A percentile compares a stretch with the other conserved stretches of the same genome.
Conservation (phyloP, 2,888 invertebrate genomes). For the Ligdia adustata region DNA sequence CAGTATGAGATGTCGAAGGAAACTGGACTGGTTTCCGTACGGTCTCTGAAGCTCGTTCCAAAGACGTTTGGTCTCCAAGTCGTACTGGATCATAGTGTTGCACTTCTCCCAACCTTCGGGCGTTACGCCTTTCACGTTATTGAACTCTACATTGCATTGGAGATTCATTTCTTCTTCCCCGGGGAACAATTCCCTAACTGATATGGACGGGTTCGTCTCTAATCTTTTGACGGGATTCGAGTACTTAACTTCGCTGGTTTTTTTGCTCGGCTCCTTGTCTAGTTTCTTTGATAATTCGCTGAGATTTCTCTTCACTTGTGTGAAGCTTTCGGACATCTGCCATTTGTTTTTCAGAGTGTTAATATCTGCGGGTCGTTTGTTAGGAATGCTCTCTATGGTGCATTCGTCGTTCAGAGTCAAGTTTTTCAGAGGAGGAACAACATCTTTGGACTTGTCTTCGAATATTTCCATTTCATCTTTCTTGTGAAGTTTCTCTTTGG, state of each 20-base stretch:
- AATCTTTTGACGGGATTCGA: slow-evolving; percentile 86
- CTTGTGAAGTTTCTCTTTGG: slow-evolving; percentile 54
- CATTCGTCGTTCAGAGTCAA: slow-evolving; percentile 84
- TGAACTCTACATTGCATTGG: slow-evolving; percentile 90
- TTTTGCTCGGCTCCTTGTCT: slow-evolving; percentile 69
- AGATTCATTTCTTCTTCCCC: slow-evolving; percentile 93
- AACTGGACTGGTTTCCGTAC: slow-evolving; percentile 94
- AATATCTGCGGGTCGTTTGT: slow-evolving; percentile 74
- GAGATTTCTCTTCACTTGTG: slow-evolving; percentile 77
- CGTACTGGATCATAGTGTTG: slow-evolving; percentile 90
- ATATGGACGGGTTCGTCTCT: slow-evolving; percentile 92
- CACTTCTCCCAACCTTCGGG: slow-evolving; percentile 94
- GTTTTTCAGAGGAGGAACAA: slow-evolving; percentile 59
- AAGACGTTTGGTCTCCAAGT: slow-evolving; percentile 90
- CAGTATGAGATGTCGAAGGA: slow-evolving; percentile 90
- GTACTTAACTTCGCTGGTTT: slow-evolving; percentile 67
- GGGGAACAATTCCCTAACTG: slow-evolving; percentile 91
- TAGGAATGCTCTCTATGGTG: slow-evolving; percentile 83
- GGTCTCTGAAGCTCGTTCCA: slow-evolving; percentile 94
- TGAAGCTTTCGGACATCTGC: slow-evolving; percentile 79
- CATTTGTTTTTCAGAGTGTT: slow-evolving; percentile 79
- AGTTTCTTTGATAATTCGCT: slow-evolving; percentile 75
- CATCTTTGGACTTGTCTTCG: slow-evolving; percentile 61
- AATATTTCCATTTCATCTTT: slow-evolving; percentile 49
- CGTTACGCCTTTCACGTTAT: slow-evolving; percentile 87